These are phyloP conservation scores for Lycocerus yunnanus DNA, from an alignment of 2,888 invertebrate genomes.

Conservation along the genomic window DNA sequence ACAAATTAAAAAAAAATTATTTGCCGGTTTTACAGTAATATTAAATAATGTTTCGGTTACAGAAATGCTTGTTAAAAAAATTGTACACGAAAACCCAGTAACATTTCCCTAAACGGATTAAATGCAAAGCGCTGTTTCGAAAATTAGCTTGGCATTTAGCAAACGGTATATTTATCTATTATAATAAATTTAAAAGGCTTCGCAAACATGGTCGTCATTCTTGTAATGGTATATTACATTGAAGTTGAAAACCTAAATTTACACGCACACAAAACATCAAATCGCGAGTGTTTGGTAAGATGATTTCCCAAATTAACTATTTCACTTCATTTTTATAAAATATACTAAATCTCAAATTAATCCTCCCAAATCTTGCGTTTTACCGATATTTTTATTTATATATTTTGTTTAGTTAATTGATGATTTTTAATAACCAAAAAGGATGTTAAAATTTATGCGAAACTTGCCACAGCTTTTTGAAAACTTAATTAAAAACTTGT, in stretches of 20 bases:
- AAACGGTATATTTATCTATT: not conserved
- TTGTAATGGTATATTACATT: not conserved
- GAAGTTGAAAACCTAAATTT: not conserved
- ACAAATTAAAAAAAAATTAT: not conserved
- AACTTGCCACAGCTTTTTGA: not conserved
- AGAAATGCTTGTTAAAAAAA: not conserved
- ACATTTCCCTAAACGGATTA: not conserved
- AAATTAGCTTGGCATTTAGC: not conserved
- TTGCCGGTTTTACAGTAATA: not conserved
- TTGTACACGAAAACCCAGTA: not conserved
- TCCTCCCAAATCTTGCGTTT: too few species aligned
- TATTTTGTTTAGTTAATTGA: not conserved
- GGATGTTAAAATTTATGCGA: not conserved
- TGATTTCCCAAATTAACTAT: too few species aligned
- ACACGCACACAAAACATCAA: not conserved
- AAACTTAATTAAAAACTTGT: not conserved
- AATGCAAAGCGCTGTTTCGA: not conserved
- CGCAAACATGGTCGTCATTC: not conserved
- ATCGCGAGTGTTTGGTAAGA: not conserved
- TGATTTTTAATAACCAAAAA: not conserved
- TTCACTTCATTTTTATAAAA: too few species aligned
- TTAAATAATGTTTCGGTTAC: not conserved
- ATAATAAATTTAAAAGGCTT: not conserved
- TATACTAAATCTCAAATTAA: too few species aligned
- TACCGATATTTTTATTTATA: too few species aligned